Percentiles rank a stretch among this genome's conserved stretches.
Conservation (phyloP, 1,140 invertebrate species). For the Drosophila sproati region DNA sequence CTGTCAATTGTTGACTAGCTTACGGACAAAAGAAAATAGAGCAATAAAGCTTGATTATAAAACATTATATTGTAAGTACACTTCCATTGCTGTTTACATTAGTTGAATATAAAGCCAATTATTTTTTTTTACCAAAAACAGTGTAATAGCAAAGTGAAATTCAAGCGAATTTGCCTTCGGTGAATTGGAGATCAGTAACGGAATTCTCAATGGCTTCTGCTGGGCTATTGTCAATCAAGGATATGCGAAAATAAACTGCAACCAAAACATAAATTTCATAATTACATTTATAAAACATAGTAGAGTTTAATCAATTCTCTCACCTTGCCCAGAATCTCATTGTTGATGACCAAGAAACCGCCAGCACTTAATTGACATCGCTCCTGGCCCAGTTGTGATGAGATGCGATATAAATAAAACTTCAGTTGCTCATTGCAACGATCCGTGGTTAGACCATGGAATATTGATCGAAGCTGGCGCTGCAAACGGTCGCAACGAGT, state of each 20-base stretch:
- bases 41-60: conserved; percentile 2
- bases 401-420: conserved; percentile 25
- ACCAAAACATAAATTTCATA: background rate
- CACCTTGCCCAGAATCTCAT: conserved; percentile 60
- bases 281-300: no score
- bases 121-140: background rate
- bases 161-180: conserved; percentile 10
- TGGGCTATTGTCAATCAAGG: conserved; percentile 19
- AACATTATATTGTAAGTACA: conserved; percentile 1
- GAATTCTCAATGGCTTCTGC: background rate
- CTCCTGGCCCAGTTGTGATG: conserved; percentile 58
- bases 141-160: background rate
- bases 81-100: conserved; percentile 10
- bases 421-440: conserved; percentile 49
- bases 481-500: conserved; percentile 47
- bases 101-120: conserved; percentile 13
- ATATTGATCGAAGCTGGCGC: conserved; percentile 33
- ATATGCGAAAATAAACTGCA: conserved; percentile 64
- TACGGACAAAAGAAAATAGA: background rate
- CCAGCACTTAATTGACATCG: conserved; percentile 54
- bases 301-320: background rate
- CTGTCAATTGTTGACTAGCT: conserved; percentile 13
- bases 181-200: background rate
- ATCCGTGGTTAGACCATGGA: conserved; percentile 44
- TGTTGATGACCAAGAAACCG: conserved; percentile 54